phyloP scores from a whole-genome alignment of 2,888 invertebrate species.

The Rhopalosiphum nymphaeae region DNA sequence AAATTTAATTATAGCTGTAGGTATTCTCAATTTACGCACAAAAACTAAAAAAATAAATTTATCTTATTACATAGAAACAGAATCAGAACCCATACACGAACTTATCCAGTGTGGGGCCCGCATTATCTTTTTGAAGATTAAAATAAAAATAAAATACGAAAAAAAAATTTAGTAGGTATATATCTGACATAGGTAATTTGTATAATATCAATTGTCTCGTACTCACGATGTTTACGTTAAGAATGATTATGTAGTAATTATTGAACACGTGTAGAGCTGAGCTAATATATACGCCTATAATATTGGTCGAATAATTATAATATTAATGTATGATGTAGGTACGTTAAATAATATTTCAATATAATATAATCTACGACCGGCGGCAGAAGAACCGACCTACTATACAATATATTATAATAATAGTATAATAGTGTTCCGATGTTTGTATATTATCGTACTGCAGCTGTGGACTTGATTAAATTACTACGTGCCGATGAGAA shows the following conservation, averaged over 20 bases:
- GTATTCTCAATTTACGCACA: neutral
- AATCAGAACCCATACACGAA: neutral
- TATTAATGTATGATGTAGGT: neutral
- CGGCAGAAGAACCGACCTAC: neutral
- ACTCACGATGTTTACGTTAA: neutral
- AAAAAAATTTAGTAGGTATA: neutral
- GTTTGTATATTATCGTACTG: neutral
- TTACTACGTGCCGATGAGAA: slow-evolving; percentile 6
- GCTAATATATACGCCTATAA: neutral
- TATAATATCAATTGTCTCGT: neutral
- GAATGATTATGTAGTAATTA: neutral
- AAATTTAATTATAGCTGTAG: neutral
- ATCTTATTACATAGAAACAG: neutral
- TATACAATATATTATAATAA: neutral
- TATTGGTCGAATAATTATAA: neutral
- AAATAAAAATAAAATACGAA: too few relatives aligned
- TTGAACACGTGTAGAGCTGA: neutral
- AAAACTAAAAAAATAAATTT: neutral
- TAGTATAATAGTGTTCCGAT: neutral
- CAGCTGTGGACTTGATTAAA: neutral
- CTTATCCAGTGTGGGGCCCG: too few relatives aligned
- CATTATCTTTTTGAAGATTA: too few relatives aligned
- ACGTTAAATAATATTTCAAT: neutral
- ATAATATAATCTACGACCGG: neutral
- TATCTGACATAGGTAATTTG: neutral